Base-by-base conservation (phyloP, 2,113 vertebrate species). In the Gymnocephalus cernua region DNA sequence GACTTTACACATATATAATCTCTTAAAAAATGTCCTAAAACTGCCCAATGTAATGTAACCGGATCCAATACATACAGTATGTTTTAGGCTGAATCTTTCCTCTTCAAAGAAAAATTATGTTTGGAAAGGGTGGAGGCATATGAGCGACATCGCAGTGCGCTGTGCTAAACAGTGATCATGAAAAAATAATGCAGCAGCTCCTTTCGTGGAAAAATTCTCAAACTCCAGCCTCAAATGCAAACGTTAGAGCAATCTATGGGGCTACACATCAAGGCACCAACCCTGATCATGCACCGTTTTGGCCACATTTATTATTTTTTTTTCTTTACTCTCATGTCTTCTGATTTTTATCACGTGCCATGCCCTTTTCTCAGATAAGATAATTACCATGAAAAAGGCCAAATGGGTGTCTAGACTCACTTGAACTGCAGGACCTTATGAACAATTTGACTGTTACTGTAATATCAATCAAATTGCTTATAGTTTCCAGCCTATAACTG, bases 171-270 rank as follows among this genome's bases (percentile, higher is more conserved):
- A 16, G 48, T 6, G 2, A 77, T 79, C 10, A 66, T 72, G 50
- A 77, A 75, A 79, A 70, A 73, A 68, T 41, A 77, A 85, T 72
- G 61, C 57, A 45, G 51, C 54, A 23, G 74, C 54, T 67, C 25
- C 53, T 72, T 74, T 70, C 29, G 72, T 54, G 58, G 72, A 0
- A 19, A 72, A 59, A 70, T 21, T 29, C 50, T 66, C 23, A 51
- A 71, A 72, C n/a, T 76, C 12, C 13, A 14, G 57, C 21, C 76
- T 76, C 10, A 66, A 71, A 65, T 15, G 58, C 35, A 62, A 64
- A 70, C 7, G 41, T 32, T 18, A 41, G 35, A 29, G 32, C 44
- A 45, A 38, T 54, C 44, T 21, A 59, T 35, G 67, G 27, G 35
- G 44, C 23, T 16, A 14, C 21, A 11, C 53, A 54, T 61, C 16